Base-by-base conservation (phyloP, 35 echinoderm and acorn worm species). In the Heliocidaris tuberculata region DNA sequence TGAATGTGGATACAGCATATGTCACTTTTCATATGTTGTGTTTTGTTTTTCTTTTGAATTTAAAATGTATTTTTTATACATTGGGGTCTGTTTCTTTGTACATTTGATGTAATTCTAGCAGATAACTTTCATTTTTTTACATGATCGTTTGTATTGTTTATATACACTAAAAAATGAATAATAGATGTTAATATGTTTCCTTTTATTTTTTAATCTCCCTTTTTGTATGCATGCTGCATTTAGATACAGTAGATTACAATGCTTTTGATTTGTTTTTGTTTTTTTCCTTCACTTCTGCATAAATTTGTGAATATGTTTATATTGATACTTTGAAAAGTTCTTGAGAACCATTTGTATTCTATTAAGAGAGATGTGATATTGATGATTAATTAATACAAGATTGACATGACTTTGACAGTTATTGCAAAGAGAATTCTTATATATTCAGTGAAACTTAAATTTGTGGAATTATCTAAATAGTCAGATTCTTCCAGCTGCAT, bases 41-140 rank as follows among this genome's bases (percentile, higher is more conserved):
- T 89, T 89, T 89, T 89, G 31, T 48, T 32, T 48, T 47, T 89
- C 47, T 47, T 89, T 47, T 27, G 5, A 48, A 89, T 89, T 89
- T 48, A 19, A 48, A 89, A 32, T 32, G 87, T 89, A 89, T 89
- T 89, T 42, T 89, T 89, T 89, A 89, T 89, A 89, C 87, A 89
- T 89, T 89, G 12, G 87, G 31, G 87, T 32, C 16, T 89, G 87
- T 89, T 89, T 29, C 21, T 78, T 78, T 78, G 65, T 78, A 78
- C 65, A 78, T 78, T 78, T 78, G 65, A 78, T 78, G 65, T 78
- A 29, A 78, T 78, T 78, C 65, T 78, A 78, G 65, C 65, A 78
- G 65, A 78, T n/a, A 78, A 78, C 21, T 78, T 78, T 78, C 65
- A 24, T 89, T 89, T 89, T 89, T 89, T 89, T 89, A 89, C 47